Percentiles rank a stretch among this genome's conserved stretches.
Evolutionary conservation across 2,797 vertebrate genomes (phyloP).

Genomic region (Neomorphus geoffroyi): DNA sequence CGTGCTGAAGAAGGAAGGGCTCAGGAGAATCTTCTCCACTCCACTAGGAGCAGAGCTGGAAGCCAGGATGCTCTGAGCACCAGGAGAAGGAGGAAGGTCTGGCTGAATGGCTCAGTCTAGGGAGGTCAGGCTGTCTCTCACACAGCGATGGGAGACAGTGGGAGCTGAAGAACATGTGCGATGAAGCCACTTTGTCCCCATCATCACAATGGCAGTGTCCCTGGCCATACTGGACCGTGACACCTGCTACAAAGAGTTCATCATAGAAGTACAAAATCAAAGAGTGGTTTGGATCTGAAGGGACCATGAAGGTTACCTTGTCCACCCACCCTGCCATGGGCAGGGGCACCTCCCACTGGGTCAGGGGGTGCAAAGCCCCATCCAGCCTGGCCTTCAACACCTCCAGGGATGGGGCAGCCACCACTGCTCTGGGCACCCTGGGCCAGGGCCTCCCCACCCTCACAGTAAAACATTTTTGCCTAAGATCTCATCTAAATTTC

Average conservation of each 20-base stretch:
- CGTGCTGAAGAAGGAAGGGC: not conserved
- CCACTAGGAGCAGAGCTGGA: not conserved
- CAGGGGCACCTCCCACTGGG: too few relatives aligned
- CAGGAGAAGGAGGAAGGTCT: not conserved
- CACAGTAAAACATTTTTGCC: too few relatives aligned
- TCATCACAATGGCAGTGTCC: fast-evolving
- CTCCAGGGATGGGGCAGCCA: too few relatives aligned
- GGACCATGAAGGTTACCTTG: too few relatives aligned
- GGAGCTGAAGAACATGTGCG: not conserved
- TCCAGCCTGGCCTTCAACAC: too few relatives aligned
- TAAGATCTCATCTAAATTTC: too few relatives aligned
- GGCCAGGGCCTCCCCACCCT: too few relatives aligned
- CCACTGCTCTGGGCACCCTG: too few relatives aligned
- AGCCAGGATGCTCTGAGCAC: not conserved
- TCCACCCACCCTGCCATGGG: too few relatives aligned
- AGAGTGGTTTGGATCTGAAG: too few relatives aligned
- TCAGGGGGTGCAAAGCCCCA: too few relatives aligned
- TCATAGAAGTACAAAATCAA: too few relatives aligned
- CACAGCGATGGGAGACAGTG: not conserved
- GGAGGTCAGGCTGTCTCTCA: not conserved
- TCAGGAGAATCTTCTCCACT: not conserved
- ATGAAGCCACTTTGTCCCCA: not conserved
- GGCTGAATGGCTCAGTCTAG: not conserved
- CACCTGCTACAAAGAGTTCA: not conserved
- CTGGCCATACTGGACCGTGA: not conserved